Percentiles rank a stretch among this genome's conserved stretches.
These are phyloP conservation scores for Morpho helenor DNA, from an alignment of 2,888 invertebrate species.

Conservation along the genomic window DNA sequence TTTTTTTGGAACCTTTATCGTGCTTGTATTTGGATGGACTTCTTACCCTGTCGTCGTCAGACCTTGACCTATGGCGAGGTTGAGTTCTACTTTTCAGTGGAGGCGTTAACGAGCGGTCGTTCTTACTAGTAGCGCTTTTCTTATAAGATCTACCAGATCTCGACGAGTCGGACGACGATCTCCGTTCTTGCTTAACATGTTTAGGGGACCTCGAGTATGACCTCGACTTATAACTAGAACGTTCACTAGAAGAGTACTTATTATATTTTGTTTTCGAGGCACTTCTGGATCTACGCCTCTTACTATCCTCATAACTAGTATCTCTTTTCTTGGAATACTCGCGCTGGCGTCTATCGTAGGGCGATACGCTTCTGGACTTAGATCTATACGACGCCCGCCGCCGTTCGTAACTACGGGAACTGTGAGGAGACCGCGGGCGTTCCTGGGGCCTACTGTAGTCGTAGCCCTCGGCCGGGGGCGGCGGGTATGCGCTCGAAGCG, in stretches of 20 bases:
- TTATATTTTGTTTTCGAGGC: constrained; percentile 43
- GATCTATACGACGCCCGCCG: constrained; percentile 44
- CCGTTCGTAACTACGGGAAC: constrained; percentile 37
- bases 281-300: constrained; percentile 48
- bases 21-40: constrained; percentile 37
- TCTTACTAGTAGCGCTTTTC: constrained; percentile 34
- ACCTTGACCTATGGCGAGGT: constrained; percentile 38
- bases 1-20: constrained; percentile 30
- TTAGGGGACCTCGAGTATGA: constrained; percentile 47
- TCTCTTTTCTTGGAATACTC: constrained; percentile 51
- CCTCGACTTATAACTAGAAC: constrained; percentile 52
- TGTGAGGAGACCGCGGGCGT: constrained; percentile 37
- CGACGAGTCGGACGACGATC: constrained; percentile 49
- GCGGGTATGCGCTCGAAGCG: constrained; percentile 35
- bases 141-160: constrained; percentile 50
- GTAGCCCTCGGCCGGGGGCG: constrained; percentile 32
- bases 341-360: constrained; percentile 45
- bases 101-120: constrained; percentile 43
- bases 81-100: constrained; percentile 42
- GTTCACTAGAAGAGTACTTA: constrained; percentile 61
- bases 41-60: constrained; percentile 31
- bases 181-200: constrained; percentile 8
- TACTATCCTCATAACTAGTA: constrained; percentile 42
- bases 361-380: constrained; percentile 54
- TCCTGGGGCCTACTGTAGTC: constrained; percentile 36